Evolutionary conservation across 2,888 invertebrate species (phyloP), one percentile per base, ranked within the genome.

Genomic region (Aromia moschata): DNA sequence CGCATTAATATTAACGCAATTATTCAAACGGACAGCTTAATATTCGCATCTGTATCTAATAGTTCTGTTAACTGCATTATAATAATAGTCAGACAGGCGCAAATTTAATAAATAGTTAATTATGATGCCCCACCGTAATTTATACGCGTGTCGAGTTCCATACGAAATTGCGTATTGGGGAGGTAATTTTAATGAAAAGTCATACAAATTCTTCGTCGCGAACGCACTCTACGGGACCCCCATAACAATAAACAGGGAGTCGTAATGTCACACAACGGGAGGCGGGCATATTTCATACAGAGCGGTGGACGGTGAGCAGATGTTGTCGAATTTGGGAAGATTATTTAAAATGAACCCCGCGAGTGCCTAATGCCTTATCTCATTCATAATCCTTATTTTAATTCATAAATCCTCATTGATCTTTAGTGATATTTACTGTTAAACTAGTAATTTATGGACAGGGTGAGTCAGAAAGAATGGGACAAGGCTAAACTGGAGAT

Each of bases 181-280:
- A 12, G 38, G 38, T 47, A 47, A 47, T 47, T 47, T 17, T 16
- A 47, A 37, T 36, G 7, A 37, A 37, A 37, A 7, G 15, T 16
- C 47, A 17, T 47, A 37, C 37, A 49, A 49, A 38, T 49, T 38
- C 38, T 49, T 38, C 15, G 33, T 38, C 14, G 37, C n/a, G 30
- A 37, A 49, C 16, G 16, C 49, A 49, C 15, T 38, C 60, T 38
- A 40, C 37, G 37, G 49, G 40, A 57, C 47, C 46, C 49, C 51
- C 30, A 44, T 57, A 17, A 54, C 44, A 57, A 60, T 60, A 57
- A 60, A 56, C 54, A 47, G 41, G 36, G 31, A 60, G 43, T 57
- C 41, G 52, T 56, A 61, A 61, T 46, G 55, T 40, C 58, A 45
- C 58, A 52, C 58, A 52, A 51, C 51, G 46, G 64, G 60, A 60